These are phyloP conservation scores for Macropodus opercularis DNA, from an alignment of 2,797 vertebrate species.

Conservation along the genomic window DNA sequence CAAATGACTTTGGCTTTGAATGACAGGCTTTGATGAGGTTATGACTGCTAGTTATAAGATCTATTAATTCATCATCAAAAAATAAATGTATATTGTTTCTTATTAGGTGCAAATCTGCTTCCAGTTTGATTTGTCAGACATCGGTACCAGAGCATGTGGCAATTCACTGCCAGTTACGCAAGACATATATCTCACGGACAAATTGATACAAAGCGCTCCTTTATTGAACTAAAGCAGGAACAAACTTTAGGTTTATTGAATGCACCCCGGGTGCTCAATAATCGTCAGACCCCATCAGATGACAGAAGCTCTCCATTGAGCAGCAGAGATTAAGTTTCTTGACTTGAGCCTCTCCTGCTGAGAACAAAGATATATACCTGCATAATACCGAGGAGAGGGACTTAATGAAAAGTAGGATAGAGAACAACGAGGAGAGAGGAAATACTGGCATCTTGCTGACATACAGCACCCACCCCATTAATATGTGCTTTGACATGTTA, in stretches of 20 bases:
- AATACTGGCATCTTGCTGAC: conserved; percentile 65
- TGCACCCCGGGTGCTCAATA: conserved; percentile 76
- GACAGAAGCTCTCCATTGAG: conserved; percentile 62
- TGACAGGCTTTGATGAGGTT: conserved; percentile 47
- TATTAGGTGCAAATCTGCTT: neutral
- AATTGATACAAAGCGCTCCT: conserved; percentile 67
- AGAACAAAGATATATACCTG: conserved; percentile 67
- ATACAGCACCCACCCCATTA: conserved; percentile 48
- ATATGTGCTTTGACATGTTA: conserved; percentile 63
- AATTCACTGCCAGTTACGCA: conserved; percentile 47
- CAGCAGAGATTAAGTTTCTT: conserved; percentile 65
- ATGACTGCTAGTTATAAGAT: conserved; percentile 24
- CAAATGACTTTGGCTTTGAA: conserved; percentile 54
- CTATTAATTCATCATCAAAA: no score
- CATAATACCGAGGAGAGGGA: conserved; percentile 49
- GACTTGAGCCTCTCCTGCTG: conserved; percentile 66
- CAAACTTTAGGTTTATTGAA: conserved; percentile 78
- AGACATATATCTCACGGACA: conserved; percentile 57
- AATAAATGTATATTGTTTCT: conserved; percentile 11
- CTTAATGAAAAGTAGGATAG: conserved; percentile 68
- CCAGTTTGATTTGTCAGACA: neutral
- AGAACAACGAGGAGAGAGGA: conserved; percentile 51
- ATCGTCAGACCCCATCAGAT: conserved; percentile 71
- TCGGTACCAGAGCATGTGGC: conserved; percentile 36
- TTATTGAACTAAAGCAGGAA: conserved; percentile 70